phyloP scores from a whole-genome alignment of 2,113 vertebrate species.

The Triplophysa dalaica region DNA sequence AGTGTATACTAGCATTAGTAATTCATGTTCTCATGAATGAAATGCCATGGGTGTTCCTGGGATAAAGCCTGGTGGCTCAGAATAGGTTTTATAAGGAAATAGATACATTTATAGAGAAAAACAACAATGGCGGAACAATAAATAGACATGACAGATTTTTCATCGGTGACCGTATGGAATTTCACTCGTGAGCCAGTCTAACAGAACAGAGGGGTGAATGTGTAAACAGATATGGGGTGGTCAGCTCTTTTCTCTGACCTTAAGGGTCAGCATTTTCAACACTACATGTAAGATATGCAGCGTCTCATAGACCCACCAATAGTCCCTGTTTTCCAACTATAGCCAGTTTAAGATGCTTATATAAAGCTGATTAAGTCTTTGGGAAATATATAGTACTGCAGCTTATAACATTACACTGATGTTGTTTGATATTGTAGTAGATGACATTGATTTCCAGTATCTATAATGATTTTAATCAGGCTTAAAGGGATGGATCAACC shows the following conservation, averaged over 20 bases:
- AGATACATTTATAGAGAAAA: constrained; percentile 29
- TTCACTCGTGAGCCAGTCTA: constrained; percentile 53
- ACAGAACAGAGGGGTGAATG: constrained; percentile 63
- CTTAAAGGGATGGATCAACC: too few species aligned
- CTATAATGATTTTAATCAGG: not conserved
- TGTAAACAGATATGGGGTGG: constrained; percentile 69
- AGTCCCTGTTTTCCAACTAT: not conserved
- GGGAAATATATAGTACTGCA: too few species aligned
- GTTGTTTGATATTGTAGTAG: not conserved
- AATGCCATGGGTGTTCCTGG: constrained; percentile 46
- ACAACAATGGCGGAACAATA: not conserved
- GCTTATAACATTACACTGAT: not conserved
- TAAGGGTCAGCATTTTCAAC: constrained; percentile 69
- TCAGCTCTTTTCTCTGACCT: constrained; percentile 72
- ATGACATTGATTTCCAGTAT: not conserved
- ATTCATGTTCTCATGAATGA: constrained; percentile 51
- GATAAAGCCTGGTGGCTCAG: constrained; percentile 52
- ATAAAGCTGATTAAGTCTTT: not conserved
- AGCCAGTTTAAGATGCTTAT: not conserved
- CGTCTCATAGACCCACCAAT: not conserved
- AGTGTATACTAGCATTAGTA: constrained; percentile 53
- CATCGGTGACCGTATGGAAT: constrained; percentile 60
- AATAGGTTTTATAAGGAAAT: constrained; percentile 47
- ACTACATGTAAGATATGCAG: constrained; percentile 32
- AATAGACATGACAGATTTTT: constrained; percentile 37